A percentile compares a stretch with the other conserved stretches of the same genome.
These are phyloP conservation scores for Blastobasis lacticolella DNA, from an alignment of 2,888 invertebrate species.

Conservation along the genomic window DNA sequence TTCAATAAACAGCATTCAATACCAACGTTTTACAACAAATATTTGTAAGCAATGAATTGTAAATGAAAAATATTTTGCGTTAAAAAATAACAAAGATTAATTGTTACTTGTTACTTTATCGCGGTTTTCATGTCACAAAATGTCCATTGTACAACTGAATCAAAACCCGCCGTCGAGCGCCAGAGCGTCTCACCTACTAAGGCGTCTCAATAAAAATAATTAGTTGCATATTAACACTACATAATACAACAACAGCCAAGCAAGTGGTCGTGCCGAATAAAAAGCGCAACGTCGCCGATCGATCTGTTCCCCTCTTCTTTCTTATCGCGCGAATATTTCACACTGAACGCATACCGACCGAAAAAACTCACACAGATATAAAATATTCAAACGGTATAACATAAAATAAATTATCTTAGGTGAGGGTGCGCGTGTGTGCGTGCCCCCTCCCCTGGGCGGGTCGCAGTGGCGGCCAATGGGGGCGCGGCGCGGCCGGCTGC, in stretches of 20 bases:
- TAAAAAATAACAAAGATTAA: too few species aligned
- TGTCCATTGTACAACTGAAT: too few species aligned
- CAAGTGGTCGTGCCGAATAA: conserved; percentile 32
- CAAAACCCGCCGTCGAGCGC: too few species aligned
- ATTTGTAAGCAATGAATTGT: too few species aligned
- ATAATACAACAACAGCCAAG: conserved; percentile 37
- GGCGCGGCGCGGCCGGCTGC: conserved; percentile 72
- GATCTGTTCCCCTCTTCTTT: conserved; percentile 73
- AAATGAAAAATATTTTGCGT: too few species aligned
- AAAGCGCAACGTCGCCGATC: conserved; percentile 69
- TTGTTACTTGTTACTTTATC: too few species aligned
- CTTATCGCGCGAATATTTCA: conserved; percentile 74
- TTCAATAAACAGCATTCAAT: too few species aligned
- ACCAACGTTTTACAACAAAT: too few species aligned
- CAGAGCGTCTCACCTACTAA: too few species aligned
- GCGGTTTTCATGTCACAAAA: too few species aligned
- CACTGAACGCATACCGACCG: conserved; percentile 71
- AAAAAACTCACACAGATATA: conserved; percentile 75
- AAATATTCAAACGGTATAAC: conserved; percentile 75
- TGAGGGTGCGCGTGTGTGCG: conserved; percentile 63
- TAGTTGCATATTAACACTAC: background rate
- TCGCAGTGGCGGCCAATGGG: conserved; percentile 67
- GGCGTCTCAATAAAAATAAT: too few species aligned
- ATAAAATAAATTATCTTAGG: conserved; percentile 75
- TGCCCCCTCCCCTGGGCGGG: conserved; percentile 69